These are phyloP conservation scores for Drosophila koepferae DNA, from an alignment of 2,888 invertebrate species.

Conservation along the genomic window DNA sequence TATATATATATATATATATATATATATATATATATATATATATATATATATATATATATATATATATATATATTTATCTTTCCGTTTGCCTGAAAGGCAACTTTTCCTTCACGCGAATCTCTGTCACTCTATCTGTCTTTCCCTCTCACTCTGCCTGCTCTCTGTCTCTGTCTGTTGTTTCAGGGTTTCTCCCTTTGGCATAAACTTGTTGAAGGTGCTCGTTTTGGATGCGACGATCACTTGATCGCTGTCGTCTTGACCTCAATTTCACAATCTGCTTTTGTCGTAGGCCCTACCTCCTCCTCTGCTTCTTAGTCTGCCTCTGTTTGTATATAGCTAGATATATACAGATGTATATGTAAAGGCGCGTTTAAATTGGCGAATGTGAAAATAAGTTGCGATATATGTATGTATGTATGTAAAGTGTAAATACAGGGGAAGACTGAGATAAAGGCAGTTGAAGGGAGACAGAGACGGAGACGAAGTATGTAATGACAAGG, in stretches of 20 bases:
- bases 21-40: too few species aligned
- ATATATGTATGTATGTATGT: constrained; percentile 63
- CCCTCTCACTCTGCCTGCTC: background rate
- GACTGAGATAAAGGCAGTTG: background rate
- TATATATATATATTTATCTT: too few species aligned
- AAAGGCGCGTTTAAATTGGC: background rate
- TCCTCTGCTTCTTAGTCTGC: background rate
- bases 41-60: too few species aligned
- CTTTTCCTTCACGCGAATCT: background rate
- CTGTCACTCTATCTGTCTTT: background rate
- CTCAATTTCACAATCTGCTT: constrained; percentile 69
- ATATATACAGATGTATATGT: background rate
- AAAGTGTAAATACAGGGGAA: constrained; percentile 9
- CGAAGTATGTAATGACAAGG: background rate
- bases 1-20: too few species aligned
- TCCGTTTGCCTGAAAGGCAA: background rate
- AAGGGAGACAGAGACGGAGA: background rate
- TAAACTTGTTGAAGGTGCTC: constrained; percentile 17
- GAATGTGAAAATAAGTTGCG: constrained; percentile 42
- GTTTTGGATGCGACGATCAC: constrained; percentile 41
- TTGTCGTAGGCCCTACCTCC: too few species aligned
- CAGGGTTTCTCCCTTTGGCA: constrained; percentile 5
- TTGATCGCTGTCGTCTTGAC: constrained; percentile 65
- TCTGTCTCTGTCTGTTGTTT: background rate
- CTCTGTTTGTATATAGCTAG: constrained; percentile 1